These are phyloP conservation scores for Python bivittatus DNA, from an alignment of 2,113 vertebrate species.

Conservation along the genomic window DNA sequence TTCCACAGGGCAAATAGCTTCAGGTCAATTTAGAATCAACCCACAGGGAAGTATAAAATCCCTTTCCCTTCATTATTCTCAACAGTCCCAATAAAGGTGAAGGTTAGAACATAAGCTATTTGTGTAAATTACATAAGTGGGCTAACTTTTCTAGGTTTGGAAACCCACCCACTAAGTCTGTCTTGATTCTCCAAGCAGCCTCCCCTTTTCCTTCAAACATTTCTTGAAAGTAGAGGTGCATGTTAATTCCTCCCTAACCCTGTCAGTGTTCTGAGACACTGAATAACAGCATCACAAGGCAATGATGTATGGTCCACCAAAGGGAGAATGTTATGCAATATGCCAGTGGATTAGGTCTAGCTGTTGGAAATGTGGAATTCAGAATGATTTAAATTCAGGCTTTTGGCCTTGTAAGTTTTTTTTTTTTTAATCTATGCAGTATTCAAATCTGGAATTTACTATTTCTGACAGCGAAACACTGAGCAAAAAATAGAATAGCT, in stretches of 20 bases:
- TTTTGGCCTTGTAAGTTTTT: neutral
- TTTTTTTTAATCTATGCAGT: slow-evolving; percentile 33
- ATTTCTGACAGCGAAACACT: slow-evolving; percentile 16
- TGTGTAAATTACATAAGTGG: neutral
- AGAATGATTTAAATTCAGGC: neutral
- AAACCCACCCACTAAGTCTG: neutral
- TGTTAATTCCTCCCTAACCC: neutral
- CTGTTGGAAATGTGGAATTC: neutral
- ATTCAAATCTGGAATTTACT: slow-evolving; percentile 18
- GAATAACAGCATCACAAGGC: neutral
- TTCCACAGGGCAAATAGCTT: neutral
- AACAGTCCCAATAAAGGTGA: neutral
- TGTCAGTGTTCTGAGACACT: neutral
- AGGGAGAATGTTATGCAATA: neutral
- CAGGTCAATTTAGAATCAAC: neutral
- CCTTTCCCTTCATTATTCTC: neutral
- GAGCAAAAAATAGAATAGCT: slow-evolving; percentile 15
- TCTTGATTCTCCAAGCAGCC: neutral
- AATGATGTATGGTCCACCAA: neutral
- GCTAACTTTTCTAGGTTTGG: neutral
- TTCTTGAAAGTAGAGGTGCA: neutral
- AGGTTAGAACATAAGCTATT: neutral
- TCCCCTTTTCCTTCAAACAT: neutral
- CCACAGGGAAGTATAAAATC: neutral
- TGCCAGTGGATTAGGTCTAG: neutral